Percentiles rank a stretch among this genome's conserved stretches.
These are phyloP conservation scores for Denticeps clupeoides DNA, from an alignment of 2,797 vertebrate genomes.

Conservation along the genomic window DNA sequence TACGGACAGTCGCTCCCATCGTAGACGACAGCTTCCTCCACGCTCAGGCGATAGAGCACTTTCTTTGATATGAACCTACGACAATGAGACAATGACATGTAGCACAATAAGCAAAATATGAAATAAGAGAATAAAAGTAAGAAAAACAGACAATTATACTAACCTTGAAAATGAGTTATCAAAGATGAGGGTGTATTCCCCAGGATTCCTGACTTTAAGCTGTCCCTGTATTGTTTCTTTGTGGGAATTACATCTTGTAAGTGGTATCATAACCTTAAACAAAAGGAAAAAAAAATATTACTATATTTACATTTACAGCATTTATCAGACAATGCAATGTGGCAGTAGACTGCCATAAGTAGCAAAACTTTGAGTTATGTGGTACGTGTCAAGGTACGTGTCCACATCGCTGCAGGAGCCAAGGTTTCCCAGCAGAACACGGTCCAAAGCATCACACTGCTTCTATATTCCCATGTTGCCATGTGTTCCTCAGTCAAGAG, in stretches of 20 bases:
- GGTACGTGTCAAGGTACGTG: too few relatives aligned
- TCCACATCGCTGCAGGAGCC: too few relatives aligned
- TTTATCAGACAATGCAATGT: too few relatives aligned
- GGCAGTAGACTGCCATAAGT: too few relatives aligned
- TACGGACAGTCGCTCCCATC: constrained; percentile 73
- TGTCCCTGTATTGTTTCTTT: constrained; percentile 85
- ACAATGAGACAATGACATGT: too few relatives aligned
- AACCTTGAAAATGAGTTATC: constrained; percentile 98
- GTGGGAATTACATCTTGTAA: constrained; percentile 87
- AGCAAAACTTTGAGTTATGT: too few relatives aligned
- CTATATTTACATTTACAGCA: not conserved
- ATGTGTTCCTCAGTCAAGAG: too few relatives aligned
- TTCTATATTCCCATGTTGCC: too few relatives aligned
- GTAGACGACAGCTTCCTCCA: constrained; percentile 72
- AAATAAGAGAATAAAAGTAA: too few relatives aligned
- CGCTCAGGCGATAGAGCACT: constrained; percentile 77
- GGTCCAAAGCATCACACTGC: too few relatives aligned
- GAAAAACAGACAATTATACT: constrained; percentile 17
- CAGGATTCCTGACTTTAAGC: constrained; percentile 74
- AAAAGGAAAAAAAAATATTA: not conserved
- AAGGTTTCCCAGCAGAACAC: too few relatives aligned
- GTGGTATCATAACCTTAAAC: constrained; percentile 81
- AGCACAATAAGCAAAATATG: too few relatives aligned
- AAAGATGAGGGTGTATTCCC: constrained; percentile 83
- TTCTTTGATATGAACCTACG: constrained; percentile 97